Evolutionary conservation across 2,797 vertebrate genomes (phyloP), one percentile per base, ranked within the genome.

Genomic region (Atherinosoma microstoma): DNA sequence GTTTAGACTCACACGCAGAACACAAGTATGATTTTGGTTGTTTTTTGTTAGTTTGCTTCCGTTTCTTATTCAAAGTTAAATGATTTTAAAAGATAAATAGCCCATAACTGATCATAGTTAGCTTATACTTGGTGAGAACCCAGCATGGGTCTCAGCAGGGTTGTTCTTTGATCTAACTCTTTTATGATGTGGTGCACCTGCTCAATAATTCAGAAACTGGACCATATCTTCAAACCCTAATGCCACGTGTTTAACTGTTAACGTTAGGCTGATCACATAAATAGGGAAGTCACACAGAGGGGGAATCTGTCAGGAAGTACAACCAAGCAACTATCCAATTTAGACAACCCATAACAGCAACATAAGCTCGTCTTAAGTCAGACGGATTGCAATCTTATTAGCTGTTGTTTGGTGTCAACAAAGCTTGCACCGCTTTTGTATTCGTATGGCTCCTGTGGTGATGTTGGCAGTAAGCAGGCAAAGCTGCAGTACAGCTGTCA

Each of bases 211-310:
- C 59, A 87, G 58, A 9, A 30, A 58, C 40, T 67, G 58, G 13
- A 73, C 49, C 60, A 74, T 47, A 82, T 77, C 67, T 74, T 34
- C 22, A 34, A 7, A 29, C 65, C 24, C 65, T 20, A 5, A 32
- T 79, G 84, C 75, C 85, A 89, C 80, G 73, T 83, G 84, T 85
- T 34, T 69, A 70, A 72, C 68, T 80, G 84, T 69, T 67, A 65
- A 73, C 20, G 66, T 83, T 67, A 58, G 36, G 9, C 58, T 49
- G 54, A 58, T 68, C 62, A 56, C 24, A 69, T 57, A 80, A 51
- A 68, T 13, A 64, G 15, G 24, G 40, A 66, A 82, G 78, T 70
- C 57, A 58, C 35, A 73, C 0, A 49, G 45, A 70, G 60, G 69
- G 66, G 40, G 38, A 58, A 85, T 51, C 78, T 87, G 79, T 74